A percentile compares a stretch with the other conserved stretches of the same genome.
phyloP scores from a whole-genome alignment of 2,113 vertebrate species.

The Xenopus borealis region DNA sequence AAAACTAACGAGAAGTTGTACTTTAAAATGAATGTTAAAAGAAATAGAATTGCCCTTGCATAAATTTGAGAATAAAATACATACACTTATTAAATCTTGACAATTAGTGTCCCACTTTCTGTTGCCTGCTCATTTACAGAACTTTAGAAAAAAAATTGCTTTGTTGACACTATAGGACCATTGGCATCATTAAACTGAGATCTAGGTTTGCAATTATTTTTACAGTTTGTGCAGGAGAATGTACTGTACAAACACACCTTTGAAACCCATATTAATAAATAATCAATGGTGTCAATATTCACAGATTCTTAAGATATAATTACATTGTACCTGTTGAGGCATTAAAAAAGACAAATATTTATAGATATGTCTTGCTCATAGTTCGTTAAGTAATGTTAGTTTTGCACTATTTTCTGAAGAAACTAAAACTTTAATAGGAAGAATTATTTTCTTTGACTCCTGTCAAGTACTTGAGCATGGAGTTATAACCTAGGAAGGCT shows the following conservation, averaged over 20 bases:
- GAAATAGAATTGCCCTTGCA: conserved; percentile 37
- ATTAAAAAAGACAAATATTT: too few relatives aligned
- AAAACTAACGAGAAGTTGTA: conserved; percentile 44
- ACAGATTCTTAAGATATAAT: conserved; percentile 7
- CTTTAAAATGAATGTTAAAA: conserved; percentile 31
- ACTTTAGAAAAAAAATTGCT: conserved; percentile 11
- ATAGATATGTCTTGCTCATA: background rate
- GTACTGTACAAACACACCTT: background rate
- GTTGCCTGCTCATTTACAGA: conserved; percentile 18
- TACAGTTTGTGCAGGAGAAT: background rate
- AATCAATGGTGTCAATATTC: background rate
- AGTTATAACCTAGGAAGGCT: too few relatives aligned
- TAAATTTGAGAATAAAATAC: conserved; percentile 19
- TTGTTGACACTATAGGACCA: conserved; percentile 16
- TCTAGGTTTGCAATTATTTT: background rate
- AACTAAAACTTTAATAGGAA: too few relatives aligned
- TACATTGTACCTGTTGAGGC: too few relatives aligned
- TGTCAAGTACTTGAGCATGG: too few relatives aligned
- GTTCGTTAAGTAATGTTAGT: too few relatives aligned
- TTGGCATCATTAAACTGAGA: conserved; percentile 9
- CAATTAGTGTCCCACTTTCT: conserved; percentile 39
- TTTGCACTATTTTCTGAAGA: too few relatives aligned
- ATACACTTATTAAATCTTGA: conserved; percentile 36
- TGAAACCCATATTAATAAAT: background rate
- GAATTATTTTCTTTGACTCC: too few relatives aligned